Conservation (phyloP, 2,113 vertebrate species). For the Lycaon pictus region DNA sequence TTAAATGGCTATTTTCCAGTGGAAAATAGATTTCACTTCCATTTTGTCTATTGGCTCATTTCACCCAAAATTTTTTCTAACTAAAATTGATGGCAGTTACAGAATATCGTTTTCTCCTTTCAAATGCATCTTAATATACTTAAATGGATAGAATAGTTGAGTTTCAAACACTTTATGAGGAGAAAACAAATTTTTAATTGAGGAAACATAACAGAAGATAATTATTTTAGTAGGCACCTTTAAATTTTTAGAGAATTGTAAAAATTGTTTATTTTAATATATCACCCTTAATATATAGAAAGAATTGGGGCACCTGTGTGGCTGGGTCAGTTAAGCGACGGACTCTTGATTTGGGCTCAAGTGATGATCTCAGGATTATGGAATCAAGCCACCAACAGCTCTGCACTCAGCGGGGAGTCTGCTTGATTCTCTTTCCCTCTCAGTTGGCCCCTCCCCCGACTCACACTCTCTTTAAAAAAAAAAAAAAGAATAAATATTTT, state of each 20-base stretch:
- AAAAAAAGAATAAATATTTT: neutral
- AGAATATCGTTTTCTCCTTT: conserved; percentile 52
- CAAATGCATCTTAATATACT: neutral
- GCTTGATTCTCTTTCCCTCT: neutral
- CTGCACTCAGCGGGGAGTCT: neutral
- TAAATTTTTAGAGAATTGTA: conserved; percentile 24
- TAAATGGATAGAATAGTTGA: conserved; percentile 31
- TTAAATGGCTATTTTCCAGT: neutral
- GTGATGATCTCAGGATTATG: neutral
- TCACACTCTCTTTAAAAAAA: neutral
- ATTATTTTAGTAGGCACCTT: neutral
- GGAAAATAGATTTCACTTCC: neutral
- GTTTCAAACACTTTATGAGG: conserved; percentile 53
- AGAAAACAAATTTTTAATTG: conserved; percentile 25
- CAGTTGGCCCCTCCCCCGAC: neutral
- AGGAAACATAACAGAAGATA: neutral
- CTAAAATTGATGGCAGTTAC: neutral
- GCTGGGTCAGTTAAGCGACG: neutral
- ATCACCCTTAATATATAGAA: neutral
- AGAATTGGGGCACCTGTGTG: neutral
- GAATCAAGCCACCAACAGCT: neutral
- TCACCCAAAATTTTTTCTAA: conserved; percentile 25
- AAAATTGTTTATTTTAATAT: neutral
- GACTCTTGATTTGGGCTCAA: neutral
- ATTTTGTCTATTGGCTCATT: neutral